A percentile compares a stretch with the other conserved stretches of the same genome.
Evolutionary conservation across 2,888 invertebrate species (phyloP).

Genomic region (Molorchus minor): DNA sequence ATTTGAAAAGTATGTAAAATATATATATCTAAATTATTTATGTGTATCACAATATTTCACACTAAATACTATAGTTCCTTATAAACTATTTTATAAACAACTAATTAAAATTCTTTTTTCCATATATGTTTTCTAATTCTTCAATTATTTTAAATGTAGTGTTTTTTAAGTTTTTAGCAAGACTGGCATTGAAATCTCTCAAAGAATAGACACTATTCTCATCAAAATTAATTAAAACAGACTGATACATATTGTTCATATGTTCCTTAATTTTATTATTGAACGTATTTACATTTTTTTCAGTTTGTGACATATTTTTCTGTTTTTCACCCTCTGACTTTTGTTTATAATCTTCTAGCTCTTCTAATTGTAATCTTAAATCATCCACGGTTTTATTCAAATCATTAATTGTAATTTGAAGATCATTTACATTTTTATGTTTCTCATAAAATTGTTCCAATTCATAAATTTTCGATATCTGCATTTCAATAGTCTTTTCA

Average conservation of each 20-base stretch:
- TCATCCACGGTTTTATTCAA: slow-evolving; percentile 35
- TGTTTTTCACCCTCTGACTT: slow-evolving; percentile 30
- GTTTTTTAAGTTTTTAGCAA: slow-evolving; percentile 40
- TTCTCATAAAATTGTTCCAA: slow-evolving; percentile 36
- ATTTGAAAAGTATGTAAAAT: too few species aligned
- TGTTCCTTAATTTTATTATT: slow-evolving; percentile 49
- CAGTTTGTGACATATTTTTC: slow-evolving; percentile 21
- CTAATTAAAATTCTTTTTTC: background rate
- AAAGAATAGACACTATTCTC: slow-evolving; percentile 31
- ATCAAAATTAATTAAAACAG: slow-evolving; percentile 48
- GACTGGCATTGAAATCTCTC: slow-evolving; percentile 34
- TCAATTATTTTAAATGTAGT: slow-evolving; percentile 37
- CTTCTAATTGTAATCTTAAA: slow-evolving; percentile 37
- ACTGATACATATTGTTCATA: slow-evolving; percentile 56
- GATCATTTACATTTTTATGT: slow-evolving; percentile 31
- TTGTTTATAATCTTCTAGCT: slow-evolving; percentile 31
- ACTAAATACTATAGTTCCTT: background rate
- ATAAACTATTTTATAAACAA: too few species aligned
- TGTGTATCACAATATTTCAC: background rate
- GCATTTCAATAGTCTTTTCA: slow-evolving; percentile 35
- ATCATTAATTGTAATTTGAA: slow-evolving; percentile 27
- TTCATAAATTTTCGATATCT: slow-evolving; percentile 36
- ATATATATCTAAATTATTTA: background rate
- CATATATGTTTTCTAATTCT: slow-evolving; percentile 21
- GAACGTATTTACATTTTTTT: slow-evolving; percentile 9